Percentiles rank a stretch among this genome's conserved stretches.
Conservation (phyloP, 1,140 invertebrate genomes). For the Choristoneura fumiferana region DNA sequence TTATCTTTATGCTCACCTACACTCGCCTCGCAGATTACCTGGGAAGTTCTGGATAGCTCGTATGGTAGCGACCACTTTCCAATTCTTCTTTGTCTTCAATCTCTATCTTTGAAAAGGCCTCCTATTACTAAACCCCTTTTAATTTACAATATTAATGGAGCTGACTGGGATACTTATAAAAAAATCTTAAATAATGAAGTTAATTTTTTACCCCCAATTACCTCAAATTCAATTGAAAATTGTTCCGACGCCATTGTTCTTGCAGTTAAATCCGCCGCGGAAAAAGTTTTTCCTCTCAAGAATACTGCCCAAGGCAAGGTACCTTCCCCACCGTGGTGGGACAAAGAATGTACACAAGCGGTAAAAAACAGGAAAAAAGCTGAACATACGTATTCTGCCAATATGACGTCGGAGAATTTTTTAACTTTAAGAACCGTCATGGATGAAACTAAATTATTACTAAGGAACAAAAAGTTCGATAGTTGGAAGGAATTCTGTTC, state of each 20-base stretch:
- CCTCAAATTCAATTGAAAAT: neutral
- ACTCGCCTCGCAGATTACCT: neutral
- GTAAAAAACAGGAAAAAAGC: slow-evolving; percentile 24
- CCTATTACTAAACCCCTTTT: neutral
- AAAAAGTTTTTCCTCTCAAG: neutral
- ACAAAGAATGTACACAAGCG: slow-evolving; percentile 26
- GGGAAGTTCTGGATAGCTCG: neutral
- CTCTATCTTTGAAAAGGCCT: neutral
- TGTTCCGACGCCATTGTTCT: neutral
- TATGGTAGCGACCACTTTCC: slow-evolving; percentile 17
- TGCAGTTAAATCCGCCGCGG: neutral
- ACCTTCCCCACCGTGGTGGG: slow-evolving; percentile 28
- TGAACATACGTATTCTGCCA: slow-evolving; percentile 17
- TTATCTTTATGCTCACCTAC: neutral
- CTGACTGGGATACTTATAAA: neutral
- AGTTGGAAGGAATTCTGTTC: slow-evolving; percentile 16
- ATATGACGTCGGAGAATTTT: slow-evolving; percentile 9
- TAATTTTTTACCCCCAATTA: neutral
- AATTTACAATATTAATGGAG: neutral
- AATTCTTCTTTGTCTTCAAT: neutral
- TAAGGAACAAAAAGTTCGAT: slow-evolving; percentile 13
- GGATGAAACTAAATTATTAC: neutral
- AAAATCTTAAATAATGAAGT: neutral
- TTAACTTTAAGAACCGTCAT: neutral
- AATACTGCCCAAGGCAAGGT: slow-evolving; percentile 1